Percentiles rank a stretch among this genome's conserved stretches.
These are phyloP conservation scores for Taurulus bubalis DNA, from an alignment of 2,113 vertebrate species.

Conservation along the genomic window DNA sequence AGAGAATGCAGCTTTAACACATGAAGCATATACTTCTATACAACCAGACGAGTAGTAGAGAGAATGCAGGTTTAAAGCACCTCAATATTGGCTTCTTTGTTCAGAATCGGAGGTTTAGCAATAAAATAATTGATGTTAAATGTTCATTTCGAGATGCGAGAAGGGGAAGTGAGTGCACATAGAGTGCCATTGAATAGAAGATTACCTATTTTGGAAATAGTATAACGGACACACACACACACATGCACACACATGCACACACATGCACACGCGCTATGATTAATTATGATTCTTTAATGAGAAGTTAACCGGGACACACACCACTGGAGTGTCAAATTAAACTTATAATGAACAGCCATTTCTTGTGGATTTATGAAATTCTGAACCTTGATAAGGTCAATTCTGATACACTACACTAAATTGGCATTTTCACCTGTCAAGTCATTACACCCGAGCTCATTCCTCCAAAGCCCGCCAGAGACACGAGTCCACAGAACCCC, in stretches of 20 bases:
- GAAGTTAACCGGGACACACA: slow-evolving; percentile 69
- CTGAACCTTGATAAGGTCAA: slow-evolving; percentile 64
- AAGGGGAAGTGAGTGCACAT: too few relatives aligned
- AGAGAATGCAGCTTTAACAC: too few relatives aligned
- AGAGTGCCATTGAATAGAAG: background rate
- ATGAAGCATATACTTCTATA: too few relatives aligned
- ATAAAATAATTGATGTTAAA: background rate
- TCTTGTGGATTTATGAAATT: slow-evolving; percentile 62
- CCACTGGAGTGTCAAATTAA: slow-evolving; percentile 80
- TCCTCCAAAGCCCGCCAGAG: slow-evolving; percentile 37
- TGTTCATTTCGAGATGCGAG: background rate
- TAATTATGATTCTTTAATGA: slow-evolving; percentile 74
- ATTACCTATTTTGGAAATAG: slow-evolving; percentile 42
- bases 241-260: slow-evolving; percentile 3
- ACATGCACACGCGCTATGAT: slow-evolving; percentile 38
- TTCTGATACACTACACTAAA: slow-evolving; percentile 45
- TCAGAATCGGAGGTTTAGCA: background rate
- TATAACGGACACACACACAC: background rate
- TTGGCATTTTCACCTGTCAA: slow-evolving; percentile 57
- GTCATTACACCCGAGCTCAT: slow-evolving; percentile 45
- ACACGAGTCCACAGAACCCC: slow-evolving; percentile 25
- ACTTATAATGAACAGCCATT: slow-evolving; percentile 70
- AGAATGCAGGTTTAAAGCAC: too few relatives aligned
- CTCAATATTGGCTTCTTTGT: too few relatives aligned
- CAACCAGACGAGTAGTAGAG: too few relatives aligned